phyloP scores from a whole-genome alignment of 2,888 invertebrate species.

The Apodemia mormo region DNA sequence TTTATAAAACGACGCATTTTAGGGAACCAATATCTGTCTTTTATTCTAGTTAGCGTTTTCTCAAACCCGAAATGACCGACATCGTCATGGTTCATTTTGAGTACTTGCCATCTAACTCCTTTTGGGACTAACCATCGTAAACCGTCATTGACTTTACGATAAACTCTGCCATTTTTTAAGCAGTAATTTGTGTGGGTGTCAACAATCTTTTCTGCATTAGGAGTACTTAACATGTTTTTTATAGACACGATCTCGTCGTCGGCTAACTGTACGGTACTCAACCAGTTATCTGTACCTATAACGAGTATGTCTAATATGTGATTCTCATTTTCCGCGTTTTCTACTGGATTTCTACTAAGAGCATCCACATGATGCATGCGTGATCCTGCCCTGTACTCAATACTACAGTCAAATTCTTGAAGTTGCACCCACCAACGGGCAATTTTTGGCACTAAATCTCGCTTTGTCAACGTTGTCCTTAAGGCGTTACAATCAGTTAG shows the following conservation, averaged over 20 bases:
- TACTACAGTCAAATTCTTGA: neutral
- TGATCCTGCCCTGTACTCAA: slow-evolving; percentile 8
- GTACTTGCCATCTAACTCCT: neutral
- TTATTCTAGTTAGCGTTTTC: slow-evolving; percentile 26
- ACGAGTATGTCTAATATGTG: neutral
- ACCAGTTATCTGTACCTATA: too few relatives aligned
- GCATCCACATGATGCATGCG: slow-evolving; percentile 12
- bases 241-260: too few relatives aligned
- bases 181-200: too few relatives aligned
- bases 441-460: too few relatives aligned
- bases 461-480: too few relatives aligned
- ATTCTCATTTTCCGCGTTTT: neutral
- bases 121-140: slow-evolving; percentile 36
- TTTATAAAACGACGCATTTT: too few relatives aligned
- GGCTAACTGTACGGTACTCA: too few relatives aligned
- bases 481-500: too few relatives aligned
- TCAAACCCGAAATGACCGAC: slow-evolving; percentile 34
- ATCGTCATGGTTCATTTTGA: slow-evolving; percentile 4
- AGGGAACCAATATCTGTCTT: neutral
- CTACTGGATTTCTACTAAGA: neutral
- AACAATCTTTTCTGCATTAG: too few relatives aligned
- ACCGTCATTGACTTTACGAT: slow-evolving; percentile 25
- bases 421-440: too few relatives aligned
- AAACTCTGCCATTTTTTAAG: too few relatives aligned
- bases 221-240: too few relatives aligned